A percentile compares a stretch with the other conserved stretches of the same genome.
Evolutionary conservation across 2,797 vertebrate genomes (phyloP).

Genomic region (Yasuhikotakia modesta): DNA sequence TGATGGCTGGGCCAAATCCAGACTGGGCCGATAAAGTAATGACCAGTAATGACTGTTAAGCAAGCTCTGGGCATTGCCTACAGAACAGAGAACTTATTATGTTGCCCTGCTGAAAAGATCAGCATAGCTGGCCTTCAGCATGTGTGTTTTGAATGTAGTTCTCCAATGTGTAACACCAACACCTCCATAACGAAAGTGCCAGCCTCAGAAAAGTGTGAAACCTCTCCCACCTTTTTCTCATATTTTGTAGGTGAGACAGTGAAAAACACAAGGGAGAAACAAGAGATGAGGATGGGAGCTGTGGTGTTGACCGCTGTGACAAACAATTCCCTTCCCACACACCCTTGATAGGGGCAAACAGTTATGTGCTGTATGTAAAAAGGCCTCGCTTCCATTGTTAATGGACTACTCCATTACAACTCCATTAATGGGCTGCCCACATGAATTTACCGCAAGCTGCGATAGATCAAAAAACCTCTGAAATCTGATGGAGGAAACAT

Average conservation of each 20-base stretch:
- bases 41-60: too few relatives aligned
- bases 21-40: not conserved
- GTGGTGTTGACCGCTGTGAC: not conserved
- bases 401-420: slow-evolving; percentile 22
- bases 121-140: too few relatives aligned
- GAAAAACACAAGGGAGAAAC: not conserved
- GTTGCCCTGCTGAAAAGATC: too few relatives aligned
- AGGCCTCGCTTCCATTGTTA: not conserved
- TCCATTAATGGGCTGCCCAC: slow-evolving; percentile 24
- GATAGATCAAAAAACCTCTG: not conserved
- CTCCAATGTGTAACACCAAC: too few relatives aligned
- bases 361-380: slow-evolving; percentile 31
- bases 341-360: slow-evolving; percentile 6
- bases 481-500: not conserved
- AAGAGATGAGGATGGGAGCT: slow-evolving; percentile 10
- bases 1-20: slow-evolving; percentile 4
- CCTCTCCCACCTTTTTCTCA: not conserved
- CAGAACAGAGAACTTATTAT: too few relatives aligned
- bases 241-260: slow-evolving; percentile 23
- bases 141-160: too few relatives aligned
- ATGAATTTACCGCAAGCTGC: not conserved
- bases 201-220: not conserved
- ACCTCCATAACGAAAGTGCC: too few relatives aligned
- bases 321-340: slow-evolving; percentile 9
- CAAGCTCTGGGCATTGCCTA: not conserved